Conservation (phyloP, 2,797 vertebrate species). For the Tauraco hartlaubi region DNA sequence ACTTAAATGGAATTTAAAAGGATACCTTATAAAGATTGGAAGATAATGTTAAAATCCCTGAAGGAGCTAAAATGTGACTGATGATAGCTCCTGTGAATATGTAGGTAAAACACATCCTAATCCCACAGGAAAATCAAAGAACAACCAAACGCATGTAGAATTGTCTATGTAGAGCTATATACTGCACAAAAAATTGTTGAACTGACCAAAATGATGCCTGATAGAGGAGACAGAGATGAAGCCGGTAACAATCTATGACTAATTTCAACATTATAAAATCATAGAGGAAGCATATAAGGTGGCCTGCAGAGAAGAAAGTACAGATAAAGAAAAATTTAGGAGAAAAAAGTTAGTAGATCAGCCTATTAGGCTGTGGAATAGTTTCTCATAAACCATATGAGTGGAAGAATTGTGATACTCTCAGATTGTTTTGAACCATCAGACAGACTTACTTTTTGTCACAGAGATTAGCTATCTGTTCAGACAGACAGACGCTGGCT, state of each 20-base stretch:
- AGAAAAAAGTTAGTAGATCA: neutral
- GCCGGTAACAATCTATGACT: neutral
- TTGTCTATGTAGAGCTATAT: neutral
- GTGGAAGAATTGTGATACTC: neutral
- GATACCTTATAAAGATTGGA: neutral
- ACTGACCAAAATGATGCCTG: neutral
- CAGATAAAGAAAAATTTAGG: neutral
- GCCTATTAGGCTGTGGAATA: neutral
- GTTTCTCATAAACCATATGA: neutral
- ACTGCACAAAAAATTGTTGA: neutral
- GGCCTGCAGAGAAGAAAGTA: neutral
- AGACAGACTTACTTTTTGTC: neutral
- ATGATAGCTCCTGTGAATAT: neutral
- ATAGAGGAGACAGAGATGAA: neutral
- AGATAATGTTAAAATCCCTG: neutral
- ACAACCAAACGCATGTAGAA: neutral
- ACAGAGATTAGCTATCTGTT: neutral
- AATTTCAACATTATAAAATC: neutral
- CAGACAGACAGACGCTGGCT: neutral
- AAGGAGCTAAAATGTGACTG: neutral
- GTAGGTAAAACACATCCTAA: neutral
- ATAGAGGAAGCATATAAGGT: neutral
- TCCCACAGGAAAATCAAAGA: neutral
- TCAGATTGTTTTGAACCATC: neutral
- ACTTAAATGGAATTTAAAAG: neutral